These are phyloP conservation scores for Rallus crepitans DNA, from an alignment of 2,797 vertebrate species.

Conservation along the genomic window DNA sequence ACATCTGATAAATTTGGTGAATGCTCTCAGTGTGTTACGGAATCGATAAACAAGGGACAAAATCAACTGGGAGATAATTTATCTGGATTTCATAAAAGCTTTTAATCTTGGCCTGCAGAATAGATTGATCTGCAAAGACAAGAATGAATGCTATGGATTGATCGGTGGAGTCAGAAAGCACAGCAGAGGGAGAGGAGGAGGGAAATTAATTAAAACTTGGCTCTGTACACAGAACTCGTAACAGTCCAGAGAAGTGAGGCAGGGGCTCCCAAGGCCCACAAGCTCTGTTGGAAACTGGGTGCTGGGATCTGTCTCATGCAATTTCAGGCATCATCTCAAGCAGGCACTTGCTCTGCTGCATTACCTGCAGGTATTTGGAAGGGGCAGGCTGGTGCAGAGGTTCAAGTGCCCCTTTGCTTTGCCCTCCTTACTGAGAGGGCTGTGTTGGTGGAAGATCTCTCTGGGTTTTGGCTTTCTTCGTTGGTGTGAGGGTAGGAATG, in stretches of 20 bases:
- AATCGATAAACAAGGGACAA: slow-evolving; percentile 67
- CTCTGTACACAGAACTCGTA: background rate
- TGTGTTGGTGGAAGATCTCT: background rate
- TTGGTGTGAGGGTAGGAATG: background rate
- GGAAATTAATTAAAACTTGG: slow-evolving; percentile 14
- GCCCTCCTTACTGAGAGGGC: background rate
- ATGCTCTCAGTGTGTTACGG: slow-evolving; percentile 35
- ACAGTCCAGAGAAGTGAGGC: background rate
- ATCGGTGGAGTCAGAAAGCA: background rate
- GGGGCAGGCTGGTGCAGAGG: background rate
- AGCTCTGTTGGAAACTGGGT: background rate
- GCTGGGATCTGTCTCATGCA: background rate
- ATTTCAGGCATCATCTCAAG: background rate
- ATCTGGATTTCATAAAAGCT: slow-evolving; percentile 69
- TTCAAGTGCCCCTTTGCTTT: background rate
- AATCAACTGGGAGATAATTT: slow-evolving; percentile 68
- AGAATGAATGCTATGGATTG: slow-evolving; percentile 35
- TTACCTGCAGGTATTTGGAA: background rate
- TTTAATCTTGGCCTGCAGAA: slow-evolving; percentile 58
- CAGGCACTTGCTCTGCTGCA: background rate
- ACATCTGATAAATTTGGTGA: slow-evolving; percentile 48
- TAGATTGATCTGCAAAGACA: slow-evolving; percentile 61
- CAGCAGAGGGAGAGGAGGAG: background rate
- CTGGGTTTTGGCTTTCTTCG: background rate
- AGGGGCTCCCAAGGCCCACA: background rate